Conservation (phyloP, 2,888 invertebrate genomes). For the Drosophila suboccidentalis region DNA sequence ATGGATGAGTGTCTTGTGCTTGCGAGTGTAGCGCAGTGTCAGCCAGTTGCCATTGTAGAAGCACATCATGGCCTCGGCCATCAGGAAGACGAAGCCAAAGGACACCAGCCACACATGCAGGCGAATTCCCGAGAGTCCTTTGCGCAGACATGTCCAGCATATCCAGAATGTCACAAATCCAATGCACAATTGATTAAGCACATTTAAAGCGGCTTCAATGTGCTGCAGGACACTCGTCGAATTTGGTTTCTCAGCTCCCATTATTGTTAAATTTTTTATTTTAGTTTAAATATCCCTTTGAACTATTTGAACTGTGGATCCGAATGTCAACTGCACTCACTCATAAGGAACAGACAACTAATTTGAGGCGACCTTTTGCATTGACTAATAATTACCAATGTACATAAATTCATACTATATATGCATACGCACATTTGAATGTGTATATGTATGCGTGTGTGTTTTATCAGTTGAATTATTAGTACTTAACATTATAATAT, state of each 20-base stretch:
- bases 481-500: conserved; percentile 31
- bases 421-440: neutral
- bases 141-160: conserved; percentile 75
- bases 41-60: conserved; percentile 79
- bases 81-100: conserved; percentile 79
- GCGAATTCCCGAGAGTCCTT: conserved; percentile 63
- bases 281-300: conserved; percentile 1
- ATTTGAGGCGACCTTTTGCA: conserved; percentile 26
- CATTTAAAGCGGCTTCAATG: conserved; percentile 69
- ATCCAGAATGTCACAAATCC: conserved; percentile 82
- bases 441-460: neutral
- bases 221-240: conserved; percentile 56
- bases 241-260: conserved; percentile 28
- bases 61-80: conserved; percentile 83
- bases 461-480: conserved; percentile 33
- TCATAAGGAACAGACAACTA: conserved; percentile 22
- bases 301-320: conserved; percentile 3
- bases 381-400: conserved; percentile 23
- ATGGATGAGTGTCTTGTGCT: conserved; percentile 74
- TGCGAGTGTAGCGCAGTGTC: conserved; percentile 66
- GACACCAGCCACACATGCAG: conserved; percentile 81
- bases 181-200: conserved; percentile 79
- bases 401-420: conserved; percentile 9
- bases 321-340: conserved; percentile 14
- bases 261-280: conserved; percentile 6